Conservation (phyloP, 2,113 vertebrate species). For the Lagopus muta region DNA sequence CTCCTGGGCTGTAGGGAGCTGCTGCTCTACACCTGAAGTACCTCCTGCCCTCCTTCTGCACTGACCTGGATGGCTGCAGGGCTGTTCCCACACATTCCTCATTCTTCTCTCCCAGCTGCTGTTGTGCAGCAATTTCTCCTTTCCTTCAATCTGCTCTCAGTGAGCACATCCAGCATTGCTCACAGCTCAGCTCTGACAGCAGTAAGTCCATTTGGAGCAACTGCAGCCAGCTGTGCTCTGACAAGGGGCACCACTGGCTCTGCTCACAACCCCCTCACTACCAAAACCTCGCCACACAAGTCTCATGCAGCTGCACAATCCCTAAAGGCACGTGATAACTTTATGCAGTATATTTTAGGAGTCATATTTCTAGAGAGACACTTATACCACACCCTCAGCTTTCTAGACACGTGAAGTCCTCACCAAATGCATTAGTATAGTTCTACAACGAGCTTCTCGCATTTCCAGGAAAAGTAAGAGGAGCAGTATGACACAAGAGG, state of each 20-base stretch:
- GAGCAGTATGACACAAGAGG: neutral
- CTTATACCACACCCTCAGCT: neutral
- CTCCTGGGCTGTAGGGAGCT: neutral
- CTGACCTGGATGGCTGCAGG: neutral
- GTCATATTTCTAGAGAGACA: neutral
- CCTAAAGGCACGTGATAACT: neutral
- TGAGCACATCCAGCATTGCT: neutral
- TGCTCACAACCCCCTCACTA: neutral
- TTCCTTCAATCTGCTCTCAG: neutral
- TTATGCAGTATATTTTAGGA: neutral
- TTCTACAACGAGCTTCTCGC: accelerated
- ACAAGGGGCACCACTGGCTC: neutral
- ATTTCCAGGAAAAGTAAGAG: neutral
- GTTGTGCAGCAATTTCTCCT: neutral
- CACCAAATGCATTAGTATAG: neutral
- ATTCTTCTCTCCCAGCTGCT: neutral
- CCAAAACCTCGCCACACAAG: neutral
- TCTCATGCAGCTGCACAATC: neutral
- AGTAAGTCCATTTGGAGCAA: neutral
- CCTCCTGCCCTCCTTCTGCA: neutral
- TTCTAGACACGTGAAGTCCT: neutral
- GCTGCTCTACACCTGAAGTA: neutral
- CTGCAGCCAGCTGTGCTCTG: neutral
- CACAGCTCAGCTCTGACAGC: neutral
- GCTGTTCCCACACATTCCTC: neutral